Base-by-base conservation (phyloP, 2,888 invertebrate genomes). In the Lithophane socia region DNA sequence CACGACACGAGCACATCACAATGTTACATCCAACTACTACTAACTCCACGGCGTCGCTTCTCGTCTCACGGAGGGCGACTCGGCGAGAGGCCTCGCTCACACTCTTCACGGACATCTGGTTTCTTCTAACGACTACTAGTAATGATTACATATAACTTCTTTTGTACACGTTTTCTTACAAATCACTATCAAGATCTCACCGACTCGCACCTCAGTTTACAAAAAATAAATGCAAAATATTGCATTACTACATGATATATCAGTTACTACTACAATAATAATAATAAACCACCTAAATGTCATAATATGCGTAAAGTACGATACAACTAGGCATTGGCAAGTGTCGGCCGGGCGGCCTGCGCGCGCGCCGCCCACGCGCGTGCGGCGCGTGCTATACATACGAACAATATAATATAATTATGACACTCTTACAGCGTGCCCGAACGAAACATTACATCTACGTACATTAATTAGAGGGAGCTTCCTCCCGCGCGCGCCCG, bases 321-420 rank as follows among this genome's bases (percentile, higher is more conserved):
- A 91, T 94, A 94, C 84, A 94, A 92, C 94, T 95, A 95, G 93
- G 95, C 95, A 95, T 95, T 95, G 95, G 95, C 95, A 95, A 95
- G 95, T 93, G 93, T 90, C 88, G 91, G 91, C 92, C 92, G 89
- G 86, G 82, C 88, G 88, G 88, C 88, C 88, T 92, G 86, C 94
- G 94, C 93, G 92, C 93, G 60, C 92, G 69, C 56, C 72, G 91
- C 68, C 9, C 52, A 8, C 94, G 94, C 93, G 92, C 93, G 60
- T 21, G 91, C 80, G 92, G 92, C 66, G 93, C 72, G 42, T 18
- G 79, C 80, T 52, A 3, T 52, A 73, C 75, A 44, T 60, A 79
- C 92, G 90, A 67, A 90, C 86, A 84, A 88, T 90, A 90, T 86
- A 83, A 92, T 87, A 91, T 94, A 86, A 83, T 64, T 86, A 94